Base-by-base conservation (phyloP, 2,797 vertebrate genomes). In the Poeciliopsis paucimaculata region DNA sequence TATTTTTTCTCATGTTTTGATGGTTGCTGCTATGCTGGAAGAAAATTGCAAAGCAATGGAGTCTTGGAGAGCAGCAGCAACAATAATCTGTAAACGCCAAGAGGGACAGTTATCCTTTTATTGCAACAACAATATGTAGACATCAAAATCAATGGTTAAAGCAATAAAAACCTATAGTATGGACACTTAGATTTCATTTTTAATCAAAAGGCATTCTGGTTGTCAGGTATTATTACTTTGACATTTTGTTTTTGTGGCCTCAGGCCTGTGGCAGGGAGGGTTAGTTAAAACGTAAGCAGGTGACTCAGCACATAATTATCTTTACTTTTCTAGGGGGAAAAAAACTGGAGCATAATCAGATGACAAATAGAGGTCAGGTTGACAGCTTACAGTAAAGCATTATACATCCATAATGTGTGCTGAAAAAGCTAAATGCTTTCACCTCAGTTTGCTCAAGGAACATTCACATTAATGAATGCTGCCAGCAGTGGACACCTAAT, bases 311-410 rank as follows among this genome's bases (percentile, higher is more conserved):
- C 2, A 31, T 87, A 84, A 77, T 91, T 85, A 66, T 96, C 94
- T 72, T 83, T 87, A 90, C 93, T 88, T 95, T 93, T 82, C 94
- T 73, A 94, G 92, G 77, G 95, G 94, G 87, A 0, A 1, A 3
- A 10, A 80, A 53, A 78, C 93, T 87, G 53, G 55, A 81, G 89
- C 89, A 57, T 82, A 83, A 91, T 79, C 89, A 47, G 84, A 64
- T 82, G 83, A 87, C 82, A 84, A 76, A 85, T 47, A 86, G 83
- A 90, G 86, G 87, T 75, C 76, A 84, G 66, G 57, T 74, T 75
- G 72, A 77, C 51, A 76, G 75, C 45, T 43, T 51, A 64, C 66
- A 49, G 57, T 3, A 82, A 83, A 80, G 55, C 80, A 84, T 82
- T 86, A 77, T 39, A 70, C 62, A 77, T 72, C 73, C 68, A 80